phyloP scores from a whole-genome alignment of 1,140 invertebrate species.

The Microvelia longipes region DNA sequence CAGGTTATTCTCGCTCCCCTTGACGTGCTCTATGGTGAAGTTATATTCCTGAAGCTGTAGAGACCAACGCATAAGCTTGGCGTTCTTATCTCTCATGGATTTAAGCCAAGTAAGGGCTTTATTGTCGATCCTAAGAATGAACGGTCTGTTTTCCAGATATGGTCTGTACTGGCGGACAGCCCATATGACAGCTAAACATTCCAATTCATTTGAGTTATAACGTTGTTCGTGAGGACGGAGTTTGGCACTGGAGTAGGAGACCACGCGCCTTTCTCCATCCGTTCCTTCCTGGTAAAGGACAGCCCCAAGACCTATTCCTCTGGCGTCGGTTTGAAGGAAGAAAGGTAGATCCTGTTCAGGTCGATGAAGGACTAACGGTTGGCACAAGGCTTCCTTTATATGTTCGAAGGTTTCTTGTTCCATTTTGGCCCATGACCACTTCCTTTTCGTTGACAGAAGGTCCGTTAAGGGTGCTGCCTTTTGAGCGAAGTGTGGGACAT shows the following conservation, averaged over 20 bases:
- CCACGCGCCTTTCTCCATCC: neutral
- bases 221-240: neutral
- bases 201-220: slow-evolving; percentile 25
- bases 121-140: neutral
- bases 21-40: too few relatives aligned
- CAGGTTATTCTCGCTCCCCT: too few relatives aligned
- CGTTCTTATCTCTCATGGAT: neutral
- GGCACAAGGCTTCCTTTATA: neutral
- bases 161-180: slow-evolving; percentile 27
- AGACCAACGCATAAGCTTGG: neutral
- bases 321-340: neutral
- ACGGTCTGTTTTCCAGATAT: slow-evolving; percentile 19
- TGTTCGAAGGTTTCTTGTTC: neutral
- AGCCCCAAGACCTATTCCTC: neutral
- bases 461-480: neutral
- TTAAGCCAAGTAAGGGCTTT: neutral
- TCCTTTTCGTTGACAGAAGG: neutral
- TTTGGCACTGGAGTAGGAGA: neutral
- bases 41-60: neutral
- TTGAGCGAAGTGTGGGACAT: neutral
- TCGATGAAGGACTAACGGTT: neutral
- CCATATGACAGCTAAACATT: slow-evolving; percentile 30
- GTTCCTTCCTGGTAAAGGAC: neutral
- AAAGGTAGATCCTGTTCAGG: neutral
- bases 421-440: neutral